Base-by-base conservation (phyloP, 1,140 invertebrate species). In the Drosophila prosaltans region DNA sequence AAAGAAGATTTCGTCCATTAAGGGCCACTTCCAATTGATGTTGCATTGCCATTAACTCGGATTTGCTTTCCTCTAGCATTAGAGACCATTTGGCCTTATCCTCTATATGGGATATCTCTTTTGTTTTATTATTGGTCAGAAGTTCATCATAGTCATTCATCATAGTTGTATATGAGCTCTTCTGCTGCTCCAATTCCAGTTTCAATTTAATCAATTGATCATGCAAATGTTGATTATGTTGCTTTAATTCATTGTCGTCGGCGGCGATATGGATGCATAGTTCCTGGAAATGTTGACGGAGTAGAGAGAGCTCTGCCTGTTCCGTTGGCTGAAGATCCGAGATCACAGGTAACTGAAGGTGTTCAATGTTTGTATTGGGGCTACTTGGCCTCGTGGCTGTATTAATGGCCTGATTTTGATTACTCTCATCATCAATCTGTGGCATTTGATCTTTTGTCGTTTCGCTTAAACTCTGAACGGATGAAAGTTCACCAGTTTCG, bases 381-480 rank as follows among this genome's bases (percentile, higher is more conserved):
- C 88, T 81, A 4, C 81, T 81, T 1, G 91, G 91, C 1, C 90
- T 67, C 0, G 90, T 91, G 5, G 77, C 85, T 11, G 81, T 79
- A 51, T 91, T 72, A 1, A 91, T 65, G 0, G 3, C 28, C 8
- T 32, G 45, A 16, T 60, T 9, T 24, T 60, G 64, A 1, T 61
- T 30, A 7, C 58, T 8, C 1, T 26, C 5, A 8, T 51, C 10
- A 30, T 10, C 1, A 73, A 73, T 39, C 7, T 89, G 81, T 0
- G 67, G 76, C 72, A 91, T 76, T 9, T 21, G 21, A 51, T 51
- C 45, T 51, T 92, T 85, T 0, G 84, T 72, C 0, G 80, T 72
- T 67, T 92, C 91, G 3, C 91, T 79, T 11, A 91, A 51, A 32
- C 90, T 91, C 16, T 91, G 84, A 9, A 92, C 78, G 0, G 91